Conservation (phyloP, 2,797 vertebrate genomes). For the Melanotaenia nigrans region DNA sequence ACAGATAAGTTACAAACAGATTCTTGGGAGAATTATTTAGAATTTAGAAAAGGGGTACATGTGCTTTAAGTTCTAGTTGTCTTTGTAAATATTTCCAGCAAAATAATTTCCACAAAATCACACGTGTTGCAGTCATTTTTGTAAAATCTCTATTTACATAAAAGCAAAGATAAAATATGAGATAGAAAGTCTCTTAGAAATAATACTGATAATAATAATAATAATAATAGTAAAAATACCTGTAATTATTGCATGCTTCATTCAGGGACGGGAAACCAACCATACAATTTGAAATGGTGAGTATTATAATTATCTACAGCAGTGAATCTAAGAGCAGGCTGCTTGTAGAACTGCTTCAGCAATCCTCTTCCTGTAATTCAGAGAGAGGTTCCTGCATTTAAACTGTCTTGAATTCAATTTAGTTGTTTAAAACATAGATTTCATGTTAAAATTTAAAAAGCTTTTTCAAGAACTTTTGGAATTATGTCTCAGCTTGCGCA, state of each 20-base stretch:
- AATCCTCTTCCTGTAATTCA: neutral
- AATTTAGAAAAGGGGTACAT: neutral
- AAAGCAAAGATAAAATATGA: slow-evolving; percentile 11
- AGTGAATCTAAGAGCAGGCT: slow-evolving; percentile 23
- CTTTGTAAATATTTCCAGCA: neutral
- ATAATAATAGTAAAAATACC: slow-evolving; percentile 14
- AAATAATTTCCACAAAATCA: neutral
- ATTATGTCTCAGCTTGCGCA: neutral
- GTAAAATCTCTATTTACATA: neutral
- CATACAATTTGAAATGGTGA: slow-evolving; percentile 44
- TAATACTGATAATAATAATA: neutral
- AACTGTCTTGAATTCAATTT: neutral
- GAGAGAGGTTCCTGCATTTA: neutral
- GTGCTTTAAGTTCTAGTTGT: neutral
- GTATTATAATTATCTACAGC: slow-evolving; percentile 43
- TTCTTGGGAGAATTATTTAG: neutral
- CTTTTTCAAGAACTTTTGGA: neutral
- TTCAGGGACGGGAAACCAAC: slow-evolving; percentile 20
- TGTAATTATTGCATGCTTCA: slow-evolving; percentile 32
- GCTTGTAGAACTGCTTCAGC: slow-evolving; percentile 19
- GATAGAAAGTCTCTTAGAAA: neutral
- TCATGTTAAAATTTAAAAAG: neutral
- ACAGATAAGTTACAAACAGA: neutral
- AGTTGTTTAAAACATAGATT: neutral
- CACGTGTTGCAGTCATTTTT: slow-evolving; percentile 11